Percentiles rank a stretch among this genome's conserved stretches.
Evolutionary conservation across 2,113 vertebrate species (phyloP).

Genomic region (Coptodon rendalli): DNA sequence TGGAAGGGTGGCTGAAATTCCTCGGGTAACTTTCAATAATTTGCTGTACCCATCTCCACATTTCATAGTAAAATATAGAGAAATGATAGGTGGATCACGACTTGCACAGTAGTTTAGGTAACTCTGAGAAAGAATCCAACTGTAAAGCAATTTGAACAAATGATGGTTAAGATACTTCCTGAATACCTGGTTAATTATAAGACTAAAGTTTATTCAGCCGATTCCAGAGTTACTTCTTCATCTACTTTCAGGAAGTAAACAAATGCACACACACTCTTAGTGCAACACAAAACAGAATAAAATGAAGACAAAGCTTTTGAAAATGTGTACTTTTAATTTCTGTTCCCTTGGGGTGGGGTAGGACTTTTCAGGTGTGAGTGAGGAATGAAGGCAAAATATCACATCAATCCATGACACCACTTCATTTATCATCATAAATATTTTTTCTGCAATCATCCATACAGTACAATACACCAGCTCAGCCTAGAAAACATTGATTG

Average conservation of each 20-base stretch:
- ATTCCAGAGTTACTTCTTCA: background rate
- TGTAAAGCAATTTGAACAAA: background rate
- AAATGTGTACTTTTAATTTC: constrained; percentile 64
- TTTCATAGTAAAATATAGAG: background rate
- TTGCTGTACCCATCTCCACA: background rate
- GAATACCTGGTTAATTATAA: background rate
- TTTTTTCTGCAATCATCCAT: constrained; percentile 57
- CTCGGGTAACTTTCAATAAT: background rate
- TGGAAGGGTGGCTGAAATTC: background rate
- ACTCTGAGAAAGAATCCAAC: background rate
- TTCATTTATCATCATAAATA: constrained; percentile 59
- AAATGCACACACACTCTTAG: background rate
- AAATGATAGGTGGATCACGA: background rate
- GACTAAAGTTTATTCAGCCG: background rate
- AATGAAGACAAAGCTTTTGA: constrained; percentile 26
- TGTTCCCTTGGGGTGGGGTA: constrained; percentile 27
- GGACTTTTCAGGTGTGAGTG: constrained; percentile 43
- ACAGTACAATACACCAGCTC: constrained; percentile 58
- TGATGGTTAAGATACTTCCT: background rate
- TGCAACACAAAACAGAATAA: background rate
- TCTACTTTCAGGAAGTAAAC: background rate
- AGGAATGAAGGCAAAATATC: constrained; percentile 62
- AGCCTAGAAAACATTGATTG: constrained; percentile 70
- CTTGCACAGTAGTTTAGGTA: background rate
- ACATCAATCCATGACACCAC: constrained; percentile 50